Base-by-base conservation (phyloP, 2,797 vertebrate genomes). In the Amblyopsis hoosieri region DNA sequence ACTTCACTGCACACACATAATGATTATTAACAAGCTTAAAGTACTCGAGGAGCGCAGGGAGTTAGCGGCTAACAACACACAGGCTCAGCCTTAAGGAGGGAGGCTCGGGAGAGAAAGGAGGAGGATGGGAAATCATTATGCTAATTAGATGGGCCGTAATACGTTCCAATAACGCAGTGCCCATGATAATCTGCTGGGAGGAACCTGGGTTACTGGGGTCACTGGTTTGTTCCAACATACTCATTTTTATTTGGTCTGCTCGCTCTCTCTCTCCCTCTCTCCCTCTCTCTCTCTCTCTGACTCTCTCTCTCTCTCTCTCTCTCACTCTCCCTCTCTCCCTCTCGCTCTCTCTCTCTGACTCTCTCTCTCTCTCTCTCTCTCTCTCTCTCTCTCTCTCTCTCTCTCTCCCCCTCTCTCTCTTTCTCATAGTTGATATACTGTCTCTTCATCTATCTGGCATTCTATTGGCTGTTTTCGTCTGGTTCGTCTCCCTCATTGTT, bases 1-100 rank as follows among this genome's bases (percentile, higher is more conserved):
- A 96, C 93, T 96, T 94, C 95, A 93, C 91, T 95, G 96, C 95
- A 94, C 94, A 94, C 93, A 94, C 92, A 94, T 96, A 97, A 97
- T 96, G 95, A 95, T 97, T 97, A 98, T 97, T 97, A 98, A 97
- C 95, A 95, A 96, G 96, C 94, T 95, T 95, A 92, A 94, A 93
- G 92, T 90, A 92, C 89, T 93, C 74, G 91, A 95, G 94, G 93
- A 95, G 94, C 94, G 92, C 90, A 93, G 97, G 96, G 96, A 97
- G 94, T 90, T 94, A 91, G 93, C 89, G 91, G 93, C 93, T 95
- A 94, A 94, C 93, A 94, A 93, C 89, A 90, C 89, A 89, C 90
- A 79, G 89, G 29, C n/a, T 55, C 7, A 9, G 31, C 23, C 29
- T 48, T 48, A 48, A 33, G 75, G 86, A 49, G 56, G 76, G 69